Evolutionary conservation across 2,113 vertebrate genomes (phyloP).

Genomic region (Carettochelys insculpta): DNA sequence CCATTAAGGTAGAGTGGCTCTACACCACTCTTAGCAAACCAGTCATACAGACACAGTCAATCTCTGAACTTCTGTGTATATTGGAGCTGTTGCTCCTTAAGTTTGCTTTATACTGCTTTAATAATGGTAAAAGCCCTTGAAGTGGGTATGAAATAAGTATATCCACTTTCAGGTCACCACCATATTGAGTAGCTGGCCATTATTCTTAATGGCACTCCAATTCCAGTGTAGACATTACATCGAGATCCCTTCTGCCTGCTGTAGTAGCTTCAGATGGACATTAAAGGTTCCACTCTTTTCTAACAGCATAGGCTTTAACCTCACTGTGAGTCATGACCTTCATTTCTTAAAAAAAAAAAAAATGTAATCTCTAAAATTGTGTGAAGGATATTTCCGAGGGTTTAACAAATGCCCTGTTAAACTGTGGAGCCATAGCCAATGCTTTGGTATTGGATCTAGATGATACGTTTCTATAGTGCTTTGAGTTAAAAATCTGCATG

Average conservation of each 20-base stretch:
- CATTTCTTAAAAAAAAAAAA: slow-evolving; percentile 51
- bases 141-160: too few species aligned
- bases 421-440: background rate
- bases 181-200: too few species aligned
- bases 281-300: slow-evolving; percentile 28
- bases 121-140: too few species aligned
- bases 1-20: too few species aligned
- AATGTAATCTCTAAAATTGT: background rate
- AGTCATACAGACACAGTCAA: too few species aligned
- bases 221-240: slow-evolving; percentile 50
- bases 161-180: too few species aligned
- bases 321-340: slow-evolving; percentile 30
- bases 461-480: background rate
- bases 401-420: background rate
- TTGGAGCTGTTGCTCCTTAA: too few species aligned
- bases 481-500: background rate
- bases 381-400: background rate
- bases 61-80: too few species aligned
- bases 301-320: background rate
- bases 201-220: slow-evolving; percentile 55
- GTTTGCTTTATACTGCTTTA: too few species aligned
- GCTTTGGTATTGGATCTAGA: background rate
- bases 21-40: too few species aligned
- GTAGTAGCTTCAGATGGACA: slow-evolving; percentile 23
- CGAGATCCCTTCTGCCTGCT: background rate